Evolutionary conservation across 2,888 invertebrate species (phyloP).

Genomic region (Lymantria monacha): DNA sequence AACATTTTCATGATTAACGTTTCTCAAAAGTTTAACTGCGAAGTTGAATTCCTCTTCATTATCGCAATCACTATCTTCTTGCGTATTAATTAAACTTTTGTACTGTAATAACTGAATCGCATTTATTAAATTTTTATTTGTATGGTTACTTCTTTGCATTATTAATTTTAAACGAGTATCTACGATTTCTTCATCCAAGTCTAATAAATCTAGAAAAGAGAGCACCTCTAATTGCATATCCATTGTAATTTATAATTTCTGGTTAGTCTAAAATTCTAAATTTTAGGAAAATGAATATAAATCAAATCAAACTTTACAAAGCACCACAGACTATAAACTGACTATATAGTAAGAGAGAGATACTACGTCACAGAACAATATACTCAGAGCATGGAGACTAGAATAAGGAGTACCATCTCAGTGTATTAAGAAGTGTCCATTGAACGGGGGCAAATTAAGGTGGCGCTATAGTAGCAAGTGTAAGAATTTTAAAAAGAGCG

Average conservation of each 20-base stretch:
- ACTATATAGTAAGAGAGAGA: too few relatives aligned
- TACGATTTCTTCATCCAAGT: conserved; percentile 68
- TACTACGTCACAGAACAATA: too few relatives aligned
- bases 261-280: not conserved
- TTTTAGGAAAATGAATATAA: too few relatives aligned
- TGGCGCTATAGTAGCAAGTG: too few relatives aligned
- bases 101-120: conserved; percentile 62
- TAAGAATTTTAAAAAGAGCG: too few relatives aligned
- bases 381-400: too few relatives aligned
- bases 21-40: conserved; percentile 49
- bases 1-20: conserved; percentile 44
- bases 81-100: conserved; percentile 62
- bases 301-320: too few relatives aligned
- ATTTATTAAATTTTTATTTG: conserved; percentile 52
- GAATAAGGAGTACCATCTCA: too few relatives aligned
- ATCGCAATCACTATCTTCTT: conserved; percentile 64
- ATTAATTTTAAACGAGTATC: conserved; percentile 58
- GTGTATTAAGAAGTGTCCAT: too few relatives aligned
- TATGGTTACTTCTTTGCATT: conserved; percentile 48
- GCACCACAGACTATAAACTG: too few relatives aligned
- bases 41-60: conserved; percentile 62
- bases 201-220: conserved; percentile 64
- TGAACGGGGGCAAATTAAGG: too few relatives aligned
- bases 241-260: conserved; percentile 16
- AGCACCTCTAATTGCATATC: conserved; percentile 43